Evolutionary conservation across 2,888 invertebrate genomes (phyloP), one percentile per base, ranked within the genome.

Genomic region (Drosophila multiciliata): DNA sequence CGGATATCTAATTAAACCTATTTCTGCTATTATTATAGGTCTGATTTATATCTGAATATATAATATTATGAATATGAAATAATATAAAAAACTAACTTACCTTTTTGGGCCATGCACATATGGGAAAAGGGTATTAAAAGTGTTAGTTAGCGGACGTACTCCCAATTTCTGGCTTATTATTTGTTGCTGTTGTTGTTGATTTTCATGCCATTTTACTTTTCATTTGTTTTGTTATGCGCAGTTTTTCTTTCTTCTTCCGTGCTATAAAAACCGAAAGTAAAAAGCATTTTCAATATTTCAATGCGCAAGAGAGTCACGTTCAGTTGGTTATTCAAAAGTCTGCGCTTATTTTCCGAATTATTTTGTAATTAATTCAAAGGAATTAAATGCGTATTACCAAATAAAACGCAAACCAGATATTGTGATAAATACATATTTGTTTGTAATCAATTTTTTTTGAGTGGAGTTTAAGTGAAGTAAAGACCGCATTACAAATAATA

Each of bases 181-280:
- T 82, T 70, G 70, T 64, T 80, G 57, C 40, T 36, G 54, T 12
- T 54, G 17, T 55, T 54, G 54, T 54, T 54, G 20, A 20, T 80
- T 72, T 83, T 70, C 68, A 64, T 79, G 64, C 52, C 74, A 80
- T 78, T 88, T 88, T 75, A 80, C 71, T 82, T 82, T 82, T 75
- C 59, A 66, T 79, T 80, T 82, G 71, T 75, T 79, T 89, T 82
- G 78, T 84, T 90, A 75, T 83, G 82, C 87, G 91, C 81, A 83
- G 76, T 88, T 83, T 85, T 89, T 84, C 82, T 85, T 90, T 85
- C 84, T 90, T 90, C 85, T 87, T 84, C 77, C 85, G 87, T 87
- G 85, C 90, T 93, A 93, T 93, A 93, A 93, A 93, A 93, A 91
- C 93, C 91, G 92, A 92, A 93, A 92, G 90, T 91, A 80, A 77